These are phyloP conservation scores for Aurelia sp. DNA, from an alignment of 30 jellyfish, hydroid and myxozoan species.

Conservation along the genomic window DNA sequence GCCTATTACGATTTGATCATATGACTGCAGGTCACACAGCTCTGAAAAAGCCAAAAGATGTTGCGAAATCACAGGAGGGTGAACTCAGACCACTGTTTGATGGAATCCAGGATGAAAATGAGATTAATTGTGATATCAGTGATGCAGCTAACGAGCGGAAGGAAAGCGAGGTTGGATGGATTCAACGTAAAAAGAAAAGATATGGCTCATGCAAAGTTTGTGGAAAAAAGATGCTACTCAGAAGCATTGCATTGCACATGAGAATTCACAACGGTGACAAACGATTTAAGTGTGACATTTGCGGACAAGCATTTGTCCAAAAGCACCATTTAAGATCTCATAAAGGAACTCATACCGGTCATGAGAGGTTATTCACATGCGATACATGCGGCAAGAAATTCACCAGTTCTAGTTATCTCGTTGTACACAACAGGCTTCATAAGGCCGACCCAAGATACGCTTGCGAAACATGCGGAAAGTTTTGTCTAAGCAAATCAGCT, in stretches of 20 bases:
- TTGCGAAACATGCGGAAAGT: background rate
- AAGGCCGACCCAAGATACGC: background rate
- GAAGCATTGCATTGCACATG: background rate
- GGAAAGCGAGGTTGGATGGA: no score
- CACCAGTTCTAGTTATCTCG: background rate
- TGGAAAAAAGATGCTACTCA: background rate
- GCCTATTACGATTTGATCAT: no score
- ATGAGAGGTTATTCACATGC: background rate
- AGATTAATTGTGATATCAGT: no score
- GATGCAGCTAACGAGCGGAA: no score
- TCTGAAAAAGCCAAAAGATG: no score
- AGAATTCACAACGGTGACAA: constrained; percentile 6
- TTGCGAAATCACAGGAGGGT: no score
- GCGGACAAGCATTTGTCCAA: background rate
- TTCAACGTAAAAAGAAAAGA: background rate
- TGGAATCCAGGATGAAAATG: no score
- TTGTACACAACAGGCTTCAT: background rate
- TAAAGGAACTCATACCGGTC: background rate
- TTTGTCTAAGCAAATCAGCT: background rate
- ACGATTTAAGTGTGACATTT: background rate
- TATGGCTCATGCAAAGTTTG: background rate
- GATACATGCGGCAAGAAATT: background rate
- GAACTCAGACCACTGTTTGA: no score
- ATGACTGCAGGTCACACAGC: no score
- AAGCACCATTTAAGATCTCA: background rate